Conservation (phyloP, 2,113 vertebrate genomes). For the Rhinichthys klamathensis region DNA sequence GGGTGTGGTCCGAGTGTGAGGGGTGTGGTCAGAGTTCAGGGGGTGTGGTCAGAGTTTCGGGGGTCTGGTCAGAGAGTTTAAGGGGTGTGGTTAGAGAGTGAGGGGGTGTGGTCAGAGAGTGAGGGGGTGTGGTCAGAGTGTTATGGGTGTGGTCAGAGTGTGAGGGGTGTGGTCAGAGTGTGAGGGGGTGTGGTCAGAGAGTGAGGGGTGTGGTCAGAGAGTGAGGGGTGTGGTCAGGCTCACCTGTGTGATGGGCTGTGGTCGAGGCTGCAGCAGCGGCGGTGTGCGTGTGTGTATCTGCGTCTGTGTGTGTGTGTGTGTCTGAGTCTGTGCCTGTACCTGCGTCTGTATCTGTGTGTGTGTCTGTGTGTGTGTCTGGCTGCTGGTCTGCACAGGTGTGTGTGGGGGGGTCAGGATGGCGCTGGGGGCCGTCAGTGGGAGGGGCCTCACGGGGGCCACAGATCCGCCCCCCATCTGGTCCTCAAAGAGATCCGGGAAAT, state of each 20-base stretch:
- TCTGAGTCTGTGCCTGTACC: conserved; percentile 55
- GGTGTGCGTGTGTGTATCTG: conserved; percentile 68
- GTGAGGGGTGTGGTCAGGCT: conserved; percentile 46
- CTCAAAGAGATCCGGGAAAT: conserved; percentile 93
- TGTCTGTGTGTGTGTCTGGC: conserved; percentile 67
- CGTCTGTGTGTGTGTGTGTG: conserved; percentile 68
- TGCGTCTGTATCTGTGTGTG: conserved; percentile 55
- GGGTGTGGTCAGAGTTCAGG: background rate
- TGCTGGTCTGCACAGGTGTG: conserved; percentile 67
- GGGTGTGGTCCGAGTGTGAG: background rate
- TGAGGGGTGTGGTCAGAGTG: background rate
- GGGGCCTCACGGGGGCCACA: conserved; percentile 45
- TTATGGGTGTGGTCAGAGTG: no score
- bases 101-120: background rate
- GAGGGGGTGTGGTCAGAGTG: background rate
- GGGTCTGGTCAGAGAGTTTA: no score
- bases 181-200: background rate
- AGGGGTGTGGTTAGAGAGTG: no score
- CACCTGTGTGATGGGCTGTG: conserved; percentile 71
- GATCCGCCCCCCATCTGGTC: conserved; percentile 79
- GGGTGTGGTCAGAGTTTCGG: no score
- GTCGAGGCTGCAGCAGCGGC: conserved; percentile 85
- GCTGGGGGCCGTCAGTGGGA: conserved; percentile 48
- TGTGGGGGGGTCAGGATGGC: conserved; percentile 68
- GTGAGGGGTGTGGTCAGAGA: background rate